Evolutionary conservation across 1,140 invertebrate species (phyloP), one percentile per base, ranked within the genome.

Genomic region (Mya arenaria): DNA sequence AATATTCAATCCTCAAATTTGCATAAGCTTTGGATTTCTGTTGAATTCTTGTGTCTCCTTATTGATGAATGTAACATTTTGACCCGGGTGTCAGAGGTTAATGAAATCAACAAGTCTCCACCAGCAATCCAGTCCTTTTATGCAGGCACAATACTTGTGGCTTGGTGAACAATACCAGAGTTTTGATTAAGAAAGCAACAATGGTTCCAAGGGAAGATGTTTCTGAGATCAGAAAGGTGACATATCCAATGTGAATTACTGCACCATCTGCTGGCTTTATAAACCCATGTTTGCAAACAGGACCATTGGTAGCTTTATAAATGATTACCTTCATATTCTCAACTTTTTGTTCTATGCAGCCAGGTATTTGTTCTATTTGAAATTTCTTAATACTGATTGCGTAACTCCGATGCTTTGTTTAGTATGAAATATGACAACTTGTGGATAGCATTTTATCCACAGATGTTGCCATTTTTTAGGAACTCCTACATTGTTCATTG

Each of bases 91-190:
- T 30, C 19, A 39, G 28, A 63, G 73, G 73, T 75, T 75, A 75
- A 75, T 75, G 73, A 75, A 75, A 75, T 75, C 73, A 75, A 75
- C 73, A 75, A 75, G 73, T 75, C 73, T 75, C 19, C 32, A 58
- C 48, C 62, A 62, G 73, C 48, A 63, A 63, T 75, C 37, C 48
- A n/a, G 62, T 25, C 25, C 73, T 58, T 75, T 75, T 63, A 63
- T 75, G 62, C 48, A 37, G 56, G 48, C 58, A 75, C 73, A 75
- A 75, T 75, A 19, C 28, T n/a, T 25, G 58, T 52, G 72, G 56
- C 56, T 75, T 41, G 23, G 37, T 75, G 55, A 75, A 52, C 48
- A 52, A 52, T 52, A 52, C 48, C 25, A n/a, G 2, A 23, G 48
- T 17, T 52, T 52, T 23, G 48, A 52, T 52, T 52, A 52, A 52